Evolutionary conservation across 1,140 invertebrate genomes (phyloP), one percentile per base, ranked within the genome.

Genomic region (Pogonomyrmex californicus): DNA sequence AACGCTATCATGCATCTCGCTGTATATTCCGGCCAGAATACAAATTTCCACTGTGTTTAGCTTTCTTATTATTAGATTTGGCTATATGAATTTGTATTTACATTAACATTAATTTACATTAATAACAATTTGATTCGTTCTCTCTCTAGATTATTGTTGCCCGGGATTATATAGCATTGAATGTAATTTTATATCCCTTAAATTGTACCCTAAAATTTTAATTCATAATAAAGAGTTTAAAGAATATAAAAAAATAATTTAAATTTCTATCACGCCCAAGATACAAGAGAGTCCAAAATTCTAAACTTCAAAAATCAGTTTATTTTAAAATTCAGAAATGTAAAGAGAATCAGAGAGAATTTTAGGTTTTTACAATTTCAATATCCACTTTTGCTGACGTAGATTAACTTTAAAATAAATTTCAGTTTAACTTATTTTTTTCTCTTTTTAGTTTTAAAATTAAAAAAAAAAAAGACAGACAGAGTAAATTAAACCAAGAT

Each of bases 71-170:
- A 49, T 17, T 71, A 49, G 68, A 71, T 71, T 23, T 38, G 51
- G 10, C 51, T 41, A 41, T 41, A 30, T 23, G 51, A 41, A 49
- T 49, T 71, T 51, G 65, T 68, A 68, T 68, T 7, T 68, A 14
- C 41, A 68, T 68, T 68, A 68, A 47, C 41, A 68, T 68, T 47
- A 68, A 68, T 68, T 68, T 68, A 23, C 65, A 68, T 68, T 68
- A 68, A 68, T 2, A 33, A 12, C 41, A 49, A 68, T 68, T 47
- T 68, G 23, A 68, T 49, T 4, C 44, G 54, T 56, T 49, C 44
- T 38, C 1, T 1, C 30, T 38, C 33, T 23, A 14, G 38, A 54
- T 33, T 54, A 12, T 14, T 54, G 17, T 30, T 70, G 14, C 30
- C 17, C 12, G 7, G 41, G 23, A 68, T 68, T 47, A 23, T 23